These are phyloP conservation scores for Pangasianodon hypophthalmus DNA, from an alignment of 2,113 vertebrate genomes.

Conservation along the genomic window DNA sequence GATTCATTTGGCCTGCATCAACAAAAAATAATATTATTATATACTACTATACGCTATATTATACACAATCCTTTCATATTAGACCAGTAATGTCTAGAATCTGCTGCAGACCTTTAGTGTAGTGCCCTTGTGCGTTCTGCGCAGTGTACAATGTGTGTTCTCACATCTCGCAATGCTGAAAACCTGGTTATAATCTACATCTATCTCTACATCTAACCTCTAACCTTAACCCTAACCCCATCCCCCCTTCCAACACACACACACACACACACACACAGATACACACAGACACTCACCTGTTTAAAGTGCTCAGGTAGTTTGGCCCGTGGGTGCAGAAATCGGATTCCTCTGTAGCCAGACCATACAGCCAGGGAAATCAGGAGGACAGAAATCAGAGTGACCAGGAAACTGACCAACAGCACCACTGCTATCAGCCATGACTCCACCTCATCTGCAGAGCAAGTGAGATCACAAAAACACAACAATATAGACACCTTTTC, in stretches of 20 bases:
- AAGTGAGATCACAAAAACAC: background rate
- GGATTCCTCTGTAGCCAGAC: constrained; percentile 51
- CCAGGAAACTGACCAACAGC: constrained; percentile 49
- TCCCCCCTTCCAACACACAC: background rate
- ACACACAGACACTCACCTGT: constrained; percentile 52
- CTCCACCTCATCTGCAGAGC: constrained; percentile 49
- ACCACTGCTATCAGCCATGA: constrained; percentile 54
- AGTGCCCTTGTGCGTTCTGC: too few relatives aligned
- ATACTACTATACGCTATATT: too few relatives aligned
- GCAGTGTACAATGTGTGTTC: too few relatives aligned
- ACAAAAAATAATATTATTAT: too few relatives aligned
- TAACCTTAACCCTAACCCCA: too few relatives aligned
- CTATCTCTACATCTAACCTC: too few relatives aligned
- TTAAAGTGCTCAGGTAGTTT: constrained; percentile 60
- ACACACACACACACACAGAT: background rate
- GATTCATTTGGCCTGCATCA: too few relatives aligned
- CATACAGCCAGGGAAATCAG: constrained; percentile 42
- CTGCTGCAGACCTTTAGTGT: too few relatives aligned
- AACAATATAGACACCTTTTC: background rate
- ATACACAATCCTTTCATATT: too few relatives aligned
- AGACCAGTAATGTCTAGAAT: too few relatives aligned
- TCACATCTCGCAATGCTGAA: too few relatives aligned
- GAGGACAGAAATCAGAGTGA: constrained; percentile 14
- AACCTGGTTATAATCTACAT: too few relatives aligned
- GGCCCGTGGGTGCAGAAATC: constrained; percentile 59